Evolutionary conservation across 2,113 vertebrate species (phyloP), one percentile per base, ranked within the genome.

Genomic region (Alligator mississippiensis): DNA sequence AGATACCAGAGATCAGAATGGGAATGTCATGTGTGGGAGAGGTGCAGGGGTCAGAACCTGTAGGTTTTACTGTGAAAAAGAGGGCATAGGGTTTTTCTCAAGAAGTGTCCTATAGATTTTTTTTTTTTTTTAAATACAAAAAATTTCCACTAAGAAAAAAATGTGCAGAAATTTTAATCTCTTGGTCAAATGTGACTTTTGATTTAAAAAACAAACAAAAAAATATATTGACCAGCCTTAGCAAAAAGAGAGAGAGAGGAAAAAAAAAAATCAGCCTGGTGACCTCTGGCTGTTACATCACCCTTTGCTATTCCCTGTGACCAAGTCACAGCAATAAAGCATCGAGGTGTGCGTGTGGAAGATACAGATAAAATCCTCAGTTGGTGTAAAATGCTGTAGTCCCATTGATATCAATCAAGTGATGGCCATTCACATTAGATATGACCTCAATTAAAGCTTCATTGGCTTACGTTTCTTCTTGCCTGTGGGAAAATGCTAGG

Each of bases 401-500:
- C 34, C 30, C 34, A 6, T 2, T 63, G 79, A 91, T 82, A 87
- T 62, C 72, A 92, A 1, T 24, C 38, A 4, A 5, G 68, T 85
- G 30, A 21, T 34, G 17, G 55, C 38, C 84, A 81, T 3, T 54
- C 87, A 59, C 74, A 81, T 54, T 88, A 85, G 58, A 94, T 17
- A 63, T 0, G 0, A 22, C 38, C 82, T 70, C 74, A 61, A 84
- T 85, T 54, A 28, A 54, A 68, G 85, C 75, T 77, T 77, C 61
- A 90, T 87, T 92, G 61, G 84, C 80, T 85, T 19, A 74, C 25
- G 22, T 77, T 82, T 93, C 72, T 63, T 92, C 84, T 88, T 55
- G 76, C 60, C 79, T 68, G 18, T 63, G 54, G 86, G 84, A 85
- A 91, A 80, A 60, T 90, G 2, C 7, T 75, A 83, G 24, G 34